Base-by-base conservation (phyloP, 2,113 vertebrate species). In the Piprites chloris region DNA sequence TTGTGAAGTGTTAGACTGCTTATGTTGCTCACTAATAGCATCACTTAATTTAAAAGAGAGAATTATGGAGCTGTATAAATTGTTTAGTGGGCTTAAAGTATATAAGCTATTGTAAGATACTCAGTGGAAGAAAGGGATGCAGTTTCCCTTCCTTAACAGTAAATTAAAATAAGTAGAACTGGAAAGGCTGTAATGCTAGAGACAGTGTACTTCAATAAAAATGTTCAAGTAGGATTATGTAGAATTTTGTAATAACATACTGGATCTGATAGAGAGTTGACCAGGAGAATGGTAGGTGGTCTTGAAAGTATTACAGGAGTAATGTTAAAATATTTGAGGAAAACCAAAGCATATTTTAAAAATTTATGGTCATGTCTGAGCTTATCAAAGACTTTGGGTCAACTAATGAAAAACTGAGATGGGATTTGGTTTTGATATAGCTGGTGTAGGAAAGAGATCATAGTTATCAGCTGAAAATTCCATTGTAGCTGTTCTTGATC, bases 291-390 rank as follows among this genome's bases (percentile, higher is more conserved):
- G 80, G 15, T 46, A 55, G 90, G 77, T 73, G 9, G 6, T 87
- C 59, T 79, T 72, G 37, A 68, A 92, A 89, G 20, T 44, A 24
- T 18, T 13, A 39, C 39, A 35, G 50, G 23, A 87, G 12, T 78
- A 77, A 35, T 30, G 12, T 50, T 33, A 58, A 62, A 77, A 66
- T 74, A 59, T 24, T 78, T 24, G 41, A 47, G 35, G 30, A 76
- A 86, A 33, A 4, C 16, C 53, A 30, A 81, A 78, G 4, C 9
- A 22, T 1, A 0, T 3, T 74, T 69, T 69, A n/a, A 74, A 91
- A 85, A 49, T 1, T 26, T 17, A 13, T 68, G 1, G 3, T 47
- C 0, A 6, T 71, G 28, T 32, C 14, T n/a, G 22, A 27, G 10
- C 3, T 50, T 42, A 23, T 82, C 52, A 66, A 65, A 66, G 32